Base-by-base conservation (phyloP, 1,140 invertebrate species). In the Cydia splendana region DNA sequence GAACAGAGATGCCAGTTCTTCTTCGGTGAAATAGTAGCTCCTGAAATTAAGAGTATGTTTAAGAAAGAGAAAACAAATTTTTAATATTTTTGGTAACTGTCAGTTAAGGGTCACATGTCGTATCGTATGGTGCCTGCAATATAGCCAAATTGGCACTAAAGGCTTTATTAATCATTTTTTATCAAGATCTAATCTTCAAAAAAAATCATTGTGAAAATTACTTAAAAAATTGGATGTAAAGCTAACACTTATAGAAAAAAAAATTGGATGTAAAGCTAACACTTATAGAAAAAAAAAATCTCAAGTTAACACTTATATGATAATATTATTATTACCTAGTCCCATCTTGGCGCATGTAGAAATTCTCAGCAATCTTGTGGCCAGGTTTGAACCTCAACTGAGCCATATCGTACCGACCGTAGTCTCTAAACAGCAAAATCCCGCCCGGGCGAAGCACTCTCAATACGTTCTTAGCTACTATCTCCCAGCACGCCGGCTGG, bases 391-490 rank as follows among this genome's bases (percentile, higher is more conserved):
- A 99, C 73, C 99, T 94, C 2, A 99, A 85, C 91, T 99, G 99
- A 2, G 99, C 98, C 96, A 99, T 97, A 92, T 99, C 99, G 88
- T 99, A 98, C n/a, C 98, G 91, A 0, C 98, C 99, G 93, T 99
- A 99, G 94, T 99, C 99, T 83, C 99, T 93, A 83, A 99, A 98
- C 4, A 99, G 90, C 4, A 99, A 87, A 48, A 97, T 87, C 15
- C 98, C 99, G 20, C 96, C 97, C 0, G 96, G 96, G 79, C 95
- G 96, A 0, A 99, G 91, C 7, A 97, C 90, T 78, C 94, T 88
- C 81, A 92, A 95, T 0, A 98, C 88, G 6, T 96, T 96, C 79
- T 92, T 95, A 0, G 98, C 88, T 10, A 96, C 96, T 51, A 88
- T 89, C 15, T 79, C 38, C 94, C 98, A 98, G 91, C 98, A 98